phyloP scores from a whole-genome alignment of 2,888 invertebrate species.

The Diloba caeruleocephala region DNA sequence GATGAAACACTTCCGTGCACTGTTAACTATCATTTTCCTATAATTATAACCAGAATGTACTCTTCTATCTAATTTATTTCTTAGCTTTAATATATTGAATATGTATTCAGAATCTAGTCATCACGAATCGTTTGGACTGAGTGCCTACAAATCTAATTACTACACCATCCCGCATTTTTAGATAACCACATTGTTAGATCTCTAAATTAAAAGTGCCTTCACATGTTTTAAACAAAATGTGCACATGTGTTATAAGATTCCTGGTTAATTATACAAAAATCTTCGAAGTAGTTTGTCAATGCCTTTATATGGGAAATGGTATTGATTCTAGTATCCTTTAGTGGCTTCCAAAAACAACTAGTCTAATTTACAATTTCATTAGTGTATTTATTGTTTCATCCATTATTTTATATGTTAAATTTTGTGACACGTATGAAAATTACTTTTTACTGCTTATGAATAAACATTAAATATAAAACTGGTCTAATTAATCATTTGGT shows the following conservation, averaged over 20 bases:
- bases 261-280: constrained; percentile 29
- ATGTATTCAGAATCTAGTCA: constrained; percentile 5
- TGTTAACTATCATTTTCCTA: constrained; percentile 12
- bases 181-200: constrained; percentile 43
- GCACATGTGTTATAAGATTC: constrained; percentile 56
- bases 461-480: constrained; percentile 79
- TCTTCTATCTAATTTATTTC: constrained; percentile 6
- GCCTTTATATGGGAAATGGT: constrained; percentile 42
- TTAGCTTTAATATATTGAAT: constrained; percentile 6
- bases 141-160: constrained; percentile 9
- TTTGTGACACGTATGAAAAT: constrained; percentile 82
- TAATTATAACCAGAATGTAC: constrained; percentile 14
- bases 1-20: constrained; percentile 43
- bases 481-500: constrained; percentile 53
- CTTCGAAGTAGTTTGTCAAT: constrained; percentile 65
- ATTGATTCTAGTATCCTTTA: constrained; percentile 65
- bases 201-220: constrained; percentile 83
- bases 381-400: constrained; percentile 72
- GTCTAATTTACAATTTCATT: constrained; percentile 67
- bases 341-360: constrained; percentile 74
- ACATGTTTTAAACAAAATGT: constrained; percentile 68
- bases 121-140: constrained; percentile 5
- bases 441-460: constrained; percentile 89
- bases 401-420: constrained; percentile 74
- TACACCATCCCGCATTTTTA: constrained; percentile 12